Evolutionary conservation across 1,140 invertebrate genomes (phyloP).

Genomic region (Trichonephila inaurata): DNA sequence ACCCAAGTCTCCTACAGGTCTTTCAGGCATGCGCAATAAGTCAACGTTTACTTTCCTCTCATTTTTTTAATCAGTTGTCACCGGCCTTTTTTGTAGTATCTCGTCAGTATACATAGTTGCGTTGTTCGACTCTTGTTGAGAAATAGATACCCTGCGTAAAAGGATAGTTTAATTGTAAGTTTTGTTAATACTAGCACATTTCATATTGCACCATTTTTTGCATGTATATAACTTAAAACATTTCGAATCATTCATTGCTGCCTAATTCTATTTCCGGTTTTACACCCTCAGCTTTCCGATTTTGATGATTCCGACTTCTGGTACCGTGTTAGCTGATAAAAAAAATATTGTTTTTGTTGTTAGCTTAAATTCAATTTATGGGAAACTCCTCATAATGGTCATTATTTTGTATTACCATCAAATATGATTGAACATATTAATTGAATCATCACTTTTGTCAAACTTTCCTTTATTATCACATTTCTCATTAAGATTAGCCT

Average conservation of each 20-base stretch:
- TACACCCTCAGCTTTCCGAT: background rate
- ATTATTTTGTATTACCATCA: no score
- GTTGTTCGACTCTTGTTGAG: background rate
- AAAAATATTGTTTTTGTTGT: background rate
- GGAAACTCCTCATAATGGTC: no score
- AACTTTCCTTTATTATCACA: no score
- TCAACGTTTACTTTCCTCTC: background rate
- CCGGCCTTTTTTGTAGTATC: conserved; percentile 6
- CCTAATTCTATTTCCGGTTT: background rate
- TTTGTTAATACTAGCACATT: background rate
- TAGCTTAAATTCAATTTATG: background rate
- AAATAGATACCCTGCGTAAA: background rate
- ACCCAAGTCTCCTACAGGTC: background rate
- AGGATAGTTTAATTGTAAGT: background rate
- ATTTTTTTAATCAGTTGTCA: conserved; percentile 31
- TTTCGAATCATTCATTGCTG: background rate
- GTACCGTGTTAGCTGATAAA: background rate
- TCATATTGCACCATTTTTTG: background rate
- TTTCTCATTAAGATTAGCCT: no score
- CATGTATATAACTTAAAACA: background rate
- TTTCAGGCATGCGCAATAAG: background rate
- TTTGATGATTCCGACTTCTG: background rate
- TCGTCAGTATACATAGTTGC: background rate
- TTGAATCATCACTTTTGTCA: no score
- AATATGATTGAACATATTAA: no score